A percentile compares a stretch with the other conserved stretches of the same genome.
Evolutionary conservation across 2,888 invertebrate species (phyloP).

Genomic region (Neelides folsomi): DNA sequence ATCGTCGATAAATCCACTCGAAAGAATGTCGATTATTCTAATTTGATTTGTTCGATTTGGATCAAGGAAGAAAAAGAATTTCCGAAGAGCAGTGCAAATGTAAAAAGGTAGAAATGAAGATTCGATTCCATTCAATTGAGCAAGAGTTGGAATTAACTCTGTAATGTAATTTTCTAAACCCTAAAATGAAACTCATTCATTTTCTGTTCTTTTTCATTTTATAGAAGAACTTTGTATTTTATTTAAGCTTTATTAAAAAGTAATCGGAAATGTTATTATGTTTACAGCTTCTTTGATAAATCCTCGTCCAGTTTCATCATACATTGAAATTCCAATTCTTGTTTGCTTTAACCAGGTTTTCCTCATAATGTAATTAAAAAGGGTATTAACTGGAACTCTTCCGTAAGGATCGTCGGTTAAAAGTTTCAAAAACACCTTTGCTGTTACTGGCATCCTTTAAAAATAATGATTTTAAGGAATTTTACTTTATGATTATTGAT

Average conservation of each 20-base stretch:
- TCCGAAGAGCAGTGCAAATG: slow-evolving; percentile 86
- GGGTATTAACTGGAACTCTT: slow-evolving; percentile 69
- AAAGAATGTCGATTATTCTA: slow-evolving; percentile 77
- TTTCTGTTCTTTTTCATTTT: too few species aligned
- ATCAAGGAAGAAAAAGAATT: slow-evolving; percentile 92
- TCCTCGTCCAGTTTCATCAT: slow-evolving; percentile 85
- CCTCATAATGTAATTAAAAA: slow-evolving; percentile 90
- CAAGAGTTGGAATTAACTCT: slow-evolving; percentile 80
- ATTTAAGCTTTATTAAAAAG: neutral
- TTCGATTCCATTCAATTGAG: slow-evolving; percentile 77
- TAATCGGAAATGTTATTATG: slow-evolving; percentile 2
- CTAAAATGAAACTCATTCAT: slow-evolving; percentile 40
- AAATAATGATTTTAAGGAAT: neutral
- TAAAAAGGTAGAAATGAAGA: slow-evolving; percentile 91
- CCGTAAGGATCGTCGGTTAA: slow-evolving; percentile 76
- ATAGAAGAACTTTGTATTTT: neutral
- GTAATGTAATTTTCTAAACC: slow-evolving; percentile 90
- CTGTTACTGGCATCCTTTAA: slow-evolving; percentile 50
- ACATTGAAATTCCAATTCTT: slow-evolving; percentile 78
- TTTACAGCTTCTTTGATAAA: slow-evolving; percentile 67
- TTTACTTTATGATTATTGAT: slow-evolving; percentile 43
- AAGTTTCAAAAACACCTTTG: slow-evolving; percentile 73
- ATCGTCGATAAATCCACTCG: slow-evolving; percentile 83
- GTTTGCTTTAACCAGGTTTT: slow-evolving; percentile 93
- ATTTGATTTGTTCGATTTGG: slow-evolving; percentile 75